These are phyloP conservation scores for Drosophila fulvimacula DNA, from an alignment of 2,888 invertebrate genomes.

Conservation along the genomic window DNA sequence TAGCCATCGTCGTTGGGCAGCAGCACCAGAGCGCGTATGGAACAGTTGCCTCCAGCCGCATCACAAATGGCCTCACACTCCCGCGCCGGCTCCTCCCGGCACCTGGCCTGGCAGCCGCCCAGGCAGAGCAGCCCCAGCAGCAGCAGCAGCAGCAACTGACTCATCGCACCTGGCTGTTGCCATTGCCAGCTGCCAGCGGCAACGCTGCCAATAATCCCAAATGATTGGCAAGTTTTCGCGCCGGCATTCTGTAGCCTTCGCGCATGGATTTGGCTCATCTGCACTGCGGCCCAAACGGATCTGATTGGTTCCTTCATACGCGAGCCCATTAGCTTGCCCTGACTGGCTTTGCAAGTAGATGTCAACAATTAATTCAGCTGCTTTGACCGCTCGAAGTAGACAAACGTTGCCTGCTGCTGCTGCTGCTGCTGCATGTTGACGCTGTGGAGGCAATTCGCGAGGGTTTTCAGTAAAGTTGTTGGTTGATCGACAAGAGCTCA, in stretches of 20 bases:
- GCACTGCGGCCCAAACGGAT: conserved; percentile 28
- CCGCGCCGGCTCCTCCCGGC: conserved; percentile 78
- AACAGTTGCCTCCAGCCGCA: conserved; percentile 84
- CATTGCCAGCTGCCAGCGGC: conserved; percentile 3
- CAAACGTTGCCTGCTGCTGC: conserved; percentile 8
- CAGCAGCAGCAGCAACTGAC: conserved; percentile 23
- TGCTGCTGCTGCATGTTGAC: conserved; percentile 30
- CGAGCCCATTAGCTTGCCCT: conserved; percentile 4
- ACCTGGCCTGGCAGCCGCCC: conserved; percentile 48
- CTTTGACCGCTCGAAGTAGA: conserved; percentile 33
- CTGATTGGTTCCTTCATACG: not conserved
- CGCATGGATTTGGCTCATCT: conserved; percentile 31
- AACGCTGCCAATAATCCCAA: conserved; percentile 9
- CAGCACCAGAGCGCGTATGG: conserved; percentile 88
- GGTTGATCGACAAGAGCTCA: too few species aligned
- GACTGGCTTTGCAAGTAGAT: conserved; percentile 7
- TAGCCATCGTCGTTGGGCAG: conserved; percentile 87
- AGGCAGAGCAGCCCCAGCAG: conserved; percentile 45
- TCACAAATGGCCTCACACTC: conserved; percentile 81
- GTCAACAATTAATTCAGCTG: conserved; percentile 43
- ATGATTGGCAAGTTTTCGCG: conserved; percentile 23
- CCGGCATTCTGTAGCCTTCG: conserved; percentile 13
- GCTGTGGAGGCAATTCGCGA: conserved; percentile 4
- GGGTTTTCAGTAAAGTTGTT: not conserved
- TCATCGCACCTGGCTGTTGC: conserved; percentile 15